Conservation (phyloP, 2,113 vertebrate genomes). For the Nyctibius bracteatus region DNA sequence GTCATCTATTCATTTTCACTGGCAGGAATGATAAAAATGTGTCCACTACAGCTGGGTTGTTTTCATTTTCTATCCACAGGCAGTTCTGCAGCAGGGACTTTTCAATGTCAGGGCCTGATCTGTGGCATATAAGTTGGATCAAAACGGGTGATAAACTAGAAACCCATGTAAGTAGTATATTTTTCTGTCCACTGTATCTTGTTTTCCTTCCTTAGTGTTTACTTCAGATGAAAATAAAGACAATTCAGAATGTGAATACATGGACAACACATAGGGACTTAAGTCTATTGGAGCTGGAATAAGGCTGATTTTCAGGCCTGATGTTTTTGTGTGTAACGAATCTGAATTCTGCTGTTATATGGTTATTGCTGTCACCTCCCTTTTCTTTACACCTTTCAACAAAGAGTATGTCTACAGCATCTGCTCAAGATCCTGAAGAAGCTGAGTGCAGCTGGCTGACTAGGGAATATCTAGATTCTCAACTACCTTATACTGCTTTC, state of each 20-base stretch:
- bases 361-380: neutral
- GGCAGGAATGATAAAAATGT: neutral
- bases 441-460: neutral
- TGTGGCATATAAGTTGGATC: neutral
- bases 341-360: neutral
- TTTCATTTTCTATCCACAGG: neutral
- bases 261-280: neutral
- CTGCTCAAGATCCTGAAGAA: neutral
- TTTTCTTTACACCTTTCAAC: neutral
- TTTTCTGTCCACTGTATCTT: neutral
- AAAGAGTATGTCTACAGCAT: neutral
- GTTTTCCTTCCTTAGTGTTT: neutral
- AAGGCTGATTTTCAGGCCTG: neutral
- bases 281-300: neutral
- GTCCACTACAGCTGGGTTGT: neutral
- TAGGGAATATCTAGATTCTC: neutral
- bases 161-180: neutral
- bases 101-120: neutral
- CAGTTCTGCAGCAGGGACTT: neutral
- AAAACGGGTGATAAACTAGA: neutral
- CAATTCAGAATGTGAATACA: neutral
- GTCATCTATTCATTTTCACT: neutral
- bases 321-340: neutral
- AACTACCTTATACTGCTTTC: neutral
- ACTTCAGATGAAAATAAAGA: neutral